Percentiles rank a stretch among this genome's conserved stretches.
Conservation (phyloP, 2,797 vertebrate species). For the Hydrophis major region DNA sequence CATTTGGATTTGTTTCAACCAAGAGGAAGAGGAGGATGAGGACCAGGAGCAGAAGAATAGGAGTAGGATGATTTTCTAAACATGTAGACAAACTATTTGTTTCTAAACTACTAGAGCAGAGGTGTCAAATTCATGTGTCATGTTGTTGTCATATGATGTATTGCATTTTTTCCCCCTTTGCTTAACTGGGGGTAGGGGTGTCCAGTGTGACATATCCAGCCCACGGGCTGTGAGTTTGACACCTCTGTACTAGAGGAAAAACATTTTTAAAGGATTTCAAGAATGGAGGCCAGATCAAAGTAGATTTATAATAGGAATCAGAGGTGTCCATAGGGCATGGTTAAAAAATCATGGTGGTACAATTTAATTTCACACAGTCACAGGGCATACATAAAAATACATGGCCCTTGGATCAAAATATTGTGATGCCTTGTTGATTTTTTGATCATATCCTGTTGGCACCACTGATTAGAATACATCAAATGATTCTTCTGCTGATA, state of each 20-base stretch:
- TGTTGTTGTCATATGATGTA: too few relatives aligned
- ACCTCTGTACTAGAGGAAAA: too few relatives aligned
- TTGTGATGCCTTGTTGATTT: neutral
- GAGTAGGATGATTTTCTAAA: neutral
- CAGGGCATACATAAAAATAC: neutral
- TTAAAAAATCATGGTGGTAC: neutral
- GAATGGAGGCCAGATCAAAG: neutral
- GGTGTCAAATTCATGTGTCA: too few relatives aligned
- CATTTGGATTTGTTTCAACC: neutral
- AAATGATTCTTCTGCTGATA: neutral
- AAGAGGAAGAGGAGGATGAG: neutral
- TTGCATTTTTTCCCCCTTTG: too few relatives aligned
- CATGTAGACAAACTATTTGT: neutral
- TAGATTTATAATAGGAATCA: neutral
- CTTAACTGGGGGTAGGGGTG: too few relatives aligned
- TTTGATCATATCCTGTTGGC: neutral
- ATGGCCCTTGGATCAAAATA: neutral
- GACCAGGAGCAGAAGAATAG: neutral
- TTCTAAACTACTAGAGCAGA: neutral
- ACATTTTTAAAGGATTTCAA: neutral
- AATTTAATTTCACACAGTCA: neutral
- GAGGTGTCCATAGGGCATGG: neutral
- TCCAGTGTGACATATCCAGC: too few relatives aligned
- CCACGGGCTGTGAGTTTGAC: too few relatives aligned
- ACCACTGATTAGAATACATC: neutral